These are phyloP conservation scores for Helarctos malayanus DNA, from an alignment of 2,797 vertebrate species.

Conservation along the genomic window DNA sequence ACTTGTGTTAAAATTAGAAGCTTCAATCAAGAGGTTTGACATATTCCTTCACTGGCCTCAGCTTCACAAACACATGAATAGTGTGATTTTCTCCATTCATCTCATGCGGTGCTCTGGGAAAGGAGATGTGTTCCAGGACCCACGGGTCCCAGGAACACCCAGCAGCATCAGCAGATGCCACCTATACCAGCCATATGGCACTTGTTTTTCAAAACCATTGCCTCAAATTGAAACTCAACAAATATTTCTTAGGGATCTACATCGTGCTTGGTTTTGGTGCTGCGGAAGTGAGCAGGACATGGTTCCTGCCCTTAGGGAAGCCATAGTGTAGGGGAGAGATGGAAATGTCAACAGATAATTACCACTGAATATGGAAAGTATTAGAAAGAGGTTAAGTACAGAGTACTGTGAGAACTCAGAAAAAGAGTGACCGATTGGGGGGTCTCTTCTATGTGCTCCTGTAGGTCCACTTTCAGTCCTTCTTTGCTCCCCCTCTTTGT, in stretches of 20 bases:
- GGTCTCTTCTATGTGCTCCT: neutral
- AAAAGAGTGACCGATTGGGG: neutral
- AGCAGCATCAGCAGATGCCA: conserved; percentile 65
- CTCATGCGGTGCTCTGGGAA: conserved; percentile 31
- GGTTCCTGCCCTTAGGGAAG: neutral
- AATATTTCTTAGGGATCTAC: conserved; percentile 47
- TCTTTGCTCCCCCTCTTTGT: neutral
- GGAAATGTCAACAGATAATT: conserved; percentile 25
- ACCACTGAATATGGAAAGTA: neutral
- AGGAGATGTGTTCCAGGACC: conserved; percentile 49
- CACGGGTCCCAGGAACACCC: conserved; percentile 27
- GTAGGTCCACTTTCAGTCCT: neutral
- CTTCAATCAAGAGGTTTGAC: neutral
- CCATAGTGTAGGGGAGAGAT: neutral
- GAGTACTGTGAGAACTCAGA: neutral
- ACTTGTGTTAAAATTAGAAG: neutral
- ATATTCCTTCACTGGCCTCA: neutral
- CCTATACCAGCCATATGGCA: conserved; percentile 63
- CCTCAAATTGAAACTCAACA: conserved; percentile 70
- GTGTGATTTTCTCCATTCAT: conserved; percentile 60
- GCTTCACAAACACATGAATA: neutral
- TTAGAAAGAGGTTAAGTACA: conserved; percentile 12
- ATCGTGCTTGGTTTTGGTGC: conserved; percentile 30
- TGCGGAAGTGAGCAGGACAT: neutral
- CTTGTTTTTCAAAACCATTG: conserved; percentile 75